Evolutionary conservation across 2,797 vertebrate species (phyloP), one percentile per base, ranked within the genome.

Genomic region (Schizopygopsis pylzovi): DNA sequence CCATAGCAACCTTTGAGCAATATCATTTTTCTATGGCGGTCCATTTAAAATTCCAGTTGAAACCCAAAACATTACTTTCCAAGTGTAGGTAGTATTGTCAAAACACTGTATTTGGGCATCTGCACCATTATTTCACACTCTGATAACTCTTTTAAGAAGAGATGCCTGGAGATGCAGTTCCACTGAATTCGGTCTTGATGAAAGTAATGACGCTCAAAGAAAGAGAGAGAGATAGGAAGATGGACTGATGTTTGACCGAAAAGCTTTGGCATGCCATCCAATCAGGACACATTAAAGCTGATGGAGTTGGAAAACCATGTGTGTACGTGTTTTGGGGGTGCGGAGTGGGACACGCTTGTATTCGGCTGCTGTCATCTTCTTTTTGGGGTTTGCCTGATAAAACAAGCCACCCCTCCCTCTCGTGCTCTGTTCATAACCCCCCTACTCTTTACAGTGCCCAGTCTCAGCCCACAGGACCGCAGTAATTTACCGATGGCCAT

Each of bases 401-500:
- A 75, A 52, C 63, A 86, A 71, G 37, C 20, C 71, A 22, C 59
- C 49, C 75, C 28, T 41, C 85, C 63, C 41, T 45, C 52, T 28
- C 1, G 8, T 28, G 22, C 33, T 49, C 70, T 73, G 10, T 11
- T 76, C 45, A 39, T 76, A 70, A 22, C 81, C 85, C 85, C 39
- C 39, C 63, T 52, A 65, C 67, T 33, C 67, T 81, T 75, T 81
- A 73, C 56, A 43, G 25, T 56, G 33, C 70, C 75, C 80, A 54
- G 49, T 25, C 52, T 16, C 77, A 76, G 81, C 56, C 45, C 83
- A 49, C 54, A 63, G 81, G 49, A 22, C 79, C 41, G 68, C 81
- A 85, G 77, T 88, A 67, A 85, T 91, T 91, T 89, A 92, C 81
- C 45, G 75, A 68, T 15, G 41, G 86, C 90, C 91, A 91, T 91